Evolutionary conservation across 2,113 vertebrate species (phyloP), one percentile per base, ranked within the genome.

Genomic region (Craseonycteris thonglongyai): DNA sequence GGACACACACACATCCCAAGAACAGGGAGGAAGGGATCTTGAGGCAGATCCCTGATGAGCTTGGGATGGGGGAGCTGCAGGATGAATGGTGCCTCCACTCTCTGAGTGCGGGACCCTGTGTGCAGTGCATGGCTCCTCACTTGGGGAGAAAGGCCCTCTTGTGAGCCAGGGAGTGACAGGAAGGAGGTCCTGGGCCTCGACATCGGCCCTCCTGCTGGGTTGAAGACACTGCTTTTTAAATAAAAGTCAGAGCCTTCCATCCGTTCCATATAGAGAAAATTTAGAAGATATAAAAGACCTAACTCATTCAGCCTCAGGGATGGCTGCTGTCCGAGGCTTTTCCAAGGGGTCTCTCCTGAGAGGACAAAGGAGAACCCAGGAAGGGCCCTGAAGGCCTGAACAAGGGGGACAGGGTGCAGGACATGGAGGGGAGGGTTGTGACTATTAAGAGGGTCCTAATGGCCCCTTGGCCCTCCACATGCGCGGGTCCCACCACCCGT

Each of bases 31-130:
- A 61, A 56, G 61, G 76, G 61, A 65, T 40, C 9, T 58, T 6
- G 5, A 65, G 61, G 47, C 61, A 45, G n/a, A 65, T 33, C 40
- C 58, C 59, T 35, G 18, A 19, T 7, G n/a, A n/a, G n/a, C n/a
- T n/a, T n/a, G n/a, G n/a, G n/a, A n/a, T n/a, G n/a, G n/a, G n/a
- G 18, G 35, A 5, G 49, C 56, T 59, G 66, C 33, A 3, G 47
- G 33, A 30, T 35, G 87, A 63, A 40, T 0, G 1, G n/a, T 6
- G 7, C 5, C 13, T 5, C 40, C 1, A 7, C 21, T 4, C 24
- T 59, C 9, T 11, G 35, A 66, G 21, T 18, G 19, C 0, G 14
- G 28, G 40, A 11, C 19, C 6, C 51, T 40, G 15, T 3, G 1
- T 49, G 47, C 42, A 1, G 0, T 1, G 13, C 35, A 24, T 40